Evolutionary conservation across 2,113 vertebrate genomes (phyloP).

Genomic region (Lucifuga dentata): DNA sequence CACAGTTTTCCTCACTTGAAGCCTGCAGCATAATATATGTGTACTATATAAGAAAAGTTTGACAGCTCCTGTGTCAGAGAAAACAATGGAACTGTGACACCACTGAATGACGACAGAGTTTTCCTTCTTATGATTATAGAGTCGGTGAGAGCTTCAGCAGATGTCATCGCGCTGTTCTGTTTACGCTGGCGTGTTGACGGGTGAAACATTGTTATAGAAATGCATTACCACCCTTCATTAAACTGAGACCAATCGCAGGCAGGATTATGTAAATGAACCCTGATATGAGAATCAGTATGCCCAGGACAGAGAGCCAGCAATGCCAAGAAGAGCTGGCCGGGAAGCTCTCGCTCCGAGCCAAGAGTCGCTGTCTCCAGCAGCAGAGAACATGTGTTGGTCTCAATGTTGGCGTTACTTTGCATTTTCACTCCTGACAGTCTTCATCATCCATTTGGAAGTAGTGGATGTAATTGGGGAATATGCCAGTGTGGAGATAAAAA

Average conservation of each 20-base stretch:
- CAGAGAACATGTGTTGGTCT: slow-evolving; percentile 76
- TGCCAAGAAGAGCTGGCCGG: slow-evolving; percentile 78
- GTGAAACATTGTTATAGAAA: slow-evolving; percentile 78
- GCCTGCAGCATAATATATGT: slow-evolving; percentile 34
- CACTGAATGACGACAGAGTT: slow-evolving; percentile 33
- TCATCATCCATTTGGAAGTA: slow-evolving; percentile 71
- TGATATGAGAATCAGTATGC: slow-evolving; percentile 76
- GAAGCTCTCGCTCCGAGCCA: slow-evolving; percentile 64
- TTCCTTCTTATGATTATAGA: slow-evolving; percentile 61
- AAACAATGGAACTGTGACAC: slow-evolving; percentile 32
- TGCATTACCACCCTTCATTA: slow-evolving; percentile 79
- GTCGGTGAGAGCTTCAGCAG: slow-evolving; percentile 54
- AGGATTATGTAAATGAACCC: slow-evolving; percentile 78
- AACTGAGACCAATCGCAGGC: slow-evolving; percentile 70
- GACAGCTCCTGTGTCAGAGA: slow-evolving; percentile 59
- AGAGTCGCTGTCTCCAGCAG: slow-evolving; percentile 74
- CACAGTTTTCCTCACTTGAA: slow-evolving; percentile 29
- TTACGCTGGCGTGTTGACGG: slow-evolving; percentile 67
- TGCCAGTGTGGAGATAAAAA: slow-evolving; percentile 74
- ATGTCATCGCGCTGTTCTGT: slow-evolving; percentile 66
- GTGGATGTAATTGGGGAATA: slow-evolving; percentile 72
- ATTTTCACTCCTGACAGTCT: slow-evolving; percentile 74
- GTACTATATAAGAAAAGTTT: slow-evolving; percentile 38
- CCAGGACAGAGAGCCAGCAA: slow-evolving; percentile 58
- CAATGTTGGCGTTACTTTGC: slow-evolving; percentile 75